Evolutionary conservation across 2,888 invertebrate species (phyloP), one percentile per base, ranked within the genome.

Genomic region (Andrena haemorrhoa): DNA sequence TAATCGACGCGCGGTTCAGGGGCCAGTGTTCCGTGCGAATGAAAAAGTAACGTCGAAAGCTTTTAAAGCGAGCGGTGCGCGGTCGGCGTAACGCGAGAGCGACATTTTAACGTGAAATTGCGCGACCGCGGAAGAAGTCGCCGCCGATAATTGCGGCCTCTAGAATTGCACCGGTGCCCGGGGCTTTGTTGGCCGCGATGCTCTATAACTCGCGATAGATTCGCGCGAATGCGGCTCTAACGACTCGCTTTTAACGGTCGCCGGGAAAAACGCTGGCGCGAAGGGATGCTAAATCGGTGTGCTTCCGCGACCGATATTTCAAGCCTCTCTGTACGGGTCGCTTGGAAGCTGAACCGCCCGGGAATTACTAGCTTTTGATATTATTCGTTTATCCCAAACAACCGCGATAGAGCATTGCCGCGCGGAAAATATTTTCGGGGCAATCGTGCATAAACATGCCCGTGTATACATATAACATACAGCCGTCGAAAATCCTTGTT

Each of bases 11-110:
- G 65, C 53, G 47, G 31, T 73, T 51, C 47, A 74, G 58, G 56
- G 74, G 47, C 41, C 63, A 20, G 58, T 49, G 56, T 69, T 68
- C 65, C 61, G 47, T 23, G 49, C 31, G 63, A 82, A 82, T 74
- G 79, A 79, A 74, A 41, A 71, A 74, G 81, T 65, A 74, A 81
- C 81, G 81, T 65, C 68, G 80, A 81, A 79, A 79, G 80, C 79
- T 81, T 81, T 81, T 81, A 81, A 79, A 81, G 64, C 80, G 69
- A 51, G 60, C 58, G 49, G 53, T 23, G 16, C 23, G 53, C 4
- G 49, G n/a, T 60, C 31, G 51, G 41, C 29, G 68, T 69, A 73
- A 81, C 35, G 75, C 64, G 71, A 73, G 56, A 70, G 81, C 73
- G 47, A 72, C 72, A 69, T 81, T 83, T 83, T 66, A 75, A 73